These are phyloP conservation scores for Coilia nasus DNA, from an alignment of 2,797 vertebrate genomes.

Conservation along the genomic window DNA sequence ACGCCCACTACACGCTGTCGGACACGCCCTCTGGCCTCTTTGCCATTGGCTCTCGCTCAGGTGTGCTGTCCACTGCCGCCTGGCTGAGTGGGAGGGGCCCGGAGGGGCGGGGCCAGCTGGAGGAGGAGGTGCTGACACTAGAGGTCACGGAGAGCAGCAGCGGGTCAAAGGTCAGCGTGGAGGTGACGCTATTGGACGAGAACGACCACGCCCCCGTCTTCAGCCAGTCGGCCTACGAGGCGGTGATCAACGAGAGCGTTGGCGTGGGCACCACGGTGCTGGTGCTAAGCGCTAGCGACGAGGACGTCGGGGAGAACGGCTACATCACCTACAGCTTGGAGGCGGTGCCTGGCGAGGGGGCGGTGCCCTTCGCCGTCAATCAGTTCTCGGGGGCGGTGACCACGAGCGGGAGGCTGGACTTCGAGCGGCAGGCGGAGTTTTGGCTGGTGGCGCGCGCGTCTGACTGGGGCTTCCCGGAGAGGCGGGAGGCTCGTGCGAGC, in stretches of 20 bases:
- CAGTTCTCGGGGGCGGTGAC: conserved; percentile 93
- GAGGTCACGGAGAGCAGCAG: conserved; percentile 80
- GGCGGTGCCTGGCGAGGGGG: conserved; percentile 74
- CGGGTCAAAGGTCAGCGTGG: conserved; percentile 81
- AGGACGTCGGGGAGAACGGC: conserved; percentile 92
- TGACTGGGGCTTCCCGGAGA: conserved; percentile 96
- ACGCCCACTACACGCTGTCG: conserved; percentile 85
- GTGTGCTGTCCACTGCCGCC: conserved; percentile 85
- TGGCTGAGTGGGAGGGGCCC: conserved; percentile 82
- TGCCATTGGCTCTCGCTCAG: conserved; percentile 86
- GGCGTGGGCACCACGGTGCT: conserved; percentile 82
- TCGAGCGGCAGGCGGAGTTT: conserved; percentile 91
- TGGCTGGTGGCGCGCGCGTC: conserved; percentile 93
- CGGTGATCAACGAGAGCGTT: conserved; percentile 90
- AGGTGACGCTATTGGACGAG: conserved; percentile 84
- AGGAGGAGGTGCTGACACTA: conserved; percentile 72
- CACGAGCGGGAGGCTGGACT: conserved; percentile 89
- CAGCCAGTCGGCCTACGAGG: conserved; percentile 82
- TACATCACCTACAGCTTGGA: conserved; percentile 96
- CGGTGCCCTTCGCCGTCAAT: conserved; percentile 90
- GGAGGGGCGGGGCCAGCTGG: background rate
- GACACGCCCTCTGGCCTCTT: conserved; percentile 82
- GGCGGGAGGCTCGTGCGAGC: conserved; percentile 94
- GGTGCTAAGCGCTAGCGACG: conserved; percentile 85
- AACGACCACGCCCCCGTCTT: conserved; percentile 93